Evolutionary conservation across 1,140 invertebrate genomes (phyloP).

Genomic region (Drosophila mauritiana): DNA sequence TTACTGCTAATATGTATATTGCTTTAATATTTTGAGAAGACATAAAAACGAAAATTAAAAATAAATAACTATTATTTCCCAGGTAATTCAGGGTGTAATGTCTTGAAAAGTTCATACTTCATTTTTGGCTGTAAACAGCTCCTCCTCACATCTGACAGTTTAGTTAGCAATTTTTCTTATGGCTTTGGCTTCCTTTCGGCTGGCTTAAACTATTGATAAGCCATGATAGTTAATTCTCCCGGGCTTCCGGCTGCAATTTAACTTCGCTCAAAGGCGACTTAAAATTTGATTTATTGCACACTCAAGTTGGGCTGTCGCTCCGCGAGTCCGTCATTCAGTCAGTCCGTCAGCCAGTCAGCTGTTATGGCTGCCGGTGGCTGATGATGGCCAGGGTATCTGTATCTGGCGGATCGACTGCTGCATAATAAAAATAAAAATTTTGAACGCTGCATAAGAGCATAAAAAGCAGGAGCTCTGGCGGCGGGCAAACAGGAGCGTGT

Average conservation of each 20-base stretch:
- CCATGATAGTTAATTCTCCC: conserved; percentile 63
- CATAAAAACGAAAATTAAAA: not conserved
- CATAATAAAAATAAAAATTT: conserved; percentile 49
- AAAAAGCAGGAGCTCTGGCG: conserved; percentile 19
- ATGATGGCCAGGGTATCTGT: conserved; percentile 37
- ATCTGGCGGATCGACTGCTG: conserved; percentile 43
- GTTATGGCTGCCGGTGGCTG: conserved; percentile 29
- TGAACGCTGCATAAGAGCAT: conserved; percentile 31
- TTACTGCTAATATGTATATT: not conserved
- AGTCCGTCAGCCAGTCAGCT: conserved; percentile 51
- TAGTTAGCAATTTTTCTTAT: conserved; percentile 46
- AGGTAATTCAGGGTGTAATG: conserved; percentile 15
- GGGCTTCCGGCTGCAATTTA: conserved; percentile 74
- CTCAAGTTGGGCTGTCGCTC: conserved; percentile 34
- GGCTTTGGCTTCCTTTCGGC: conserved; percentile 37
- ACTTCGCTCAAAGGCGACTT: conserved; percentile 77
- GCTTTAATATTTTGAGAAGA: no score
- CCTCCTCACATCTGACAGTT: conserved; percentile 39
- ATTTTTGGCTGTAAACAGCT: conserved; percentile 29
- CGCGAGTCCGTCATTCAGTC: conserved; percentile 24
- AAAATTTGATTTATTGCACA: conserved; percentile 78
- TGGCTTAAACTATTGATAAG: conserved; percentile 48
- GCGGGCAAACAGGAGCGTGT: conserved; percentile 46
- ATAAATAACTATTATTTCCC: not conserved
- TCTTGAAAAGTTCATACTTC: conserved; percentile 13